Evolutionary conservation across 2,888 invertebrate genomes (phyloP), one percentile per base, ranked within the genome.

Genomic region (Lypha dubia): DNA sequence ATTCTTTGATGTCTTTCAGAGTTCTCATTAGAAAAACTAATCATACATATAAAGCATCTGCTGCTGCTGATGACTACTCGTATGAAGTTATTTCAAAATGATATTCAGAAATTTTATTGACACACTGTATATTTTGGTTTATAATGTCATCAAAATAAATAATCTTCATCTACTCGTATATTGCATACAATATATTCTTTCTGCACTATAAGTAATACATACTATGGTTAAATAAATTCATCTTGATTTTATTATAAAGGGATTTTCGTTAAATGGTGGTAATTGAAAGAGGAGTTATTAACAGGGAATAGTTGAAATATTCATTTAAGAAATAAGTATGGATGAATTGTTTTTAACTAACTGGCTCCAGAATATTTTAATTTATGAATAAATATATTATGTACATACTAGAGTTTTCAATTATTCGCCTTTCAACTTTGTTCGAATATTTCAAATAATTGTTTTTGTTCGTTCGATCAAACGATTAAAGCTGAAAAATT

Each of bases 141-240:
- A 71, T 68, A 81, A 75, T 75, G 68, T 62, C 74, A 68, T 68
- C 79, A 38, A 71, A 79, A 73, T 71, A 70, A 77, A 63, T 73
- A 67, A 70, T 44, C 35, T 60, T 41, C 68, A 53, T 77, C 13
- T 68, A 9, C 8, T 35, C 11, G 8, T 6, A 46, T 3, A 38
- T 24, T 53, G 9, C 32, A 15, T 41, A n/a, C 6, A 28, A 35
- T 9, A 38, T 22, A 38, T 53, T 68, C 38, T 68, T 68, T 22
- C 35, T 51, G n/a, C 17, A 53, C 9, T 17, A 20, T 17, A 56
- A 70, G 70, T 44, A 56, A 70, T 53, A 70, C 38, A 70, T 53
- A 70, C 38, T 62, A n/a, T 60, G 28, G 24, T 32, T 28, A 28
- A 17, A 75, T 41, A 63, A 63, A 41, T 51, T 41, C 13, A 74